Evolutionary conservation across 2,888 invertebrate species (phyloP).

Genomic region (Anticlea derivata): DNA sequence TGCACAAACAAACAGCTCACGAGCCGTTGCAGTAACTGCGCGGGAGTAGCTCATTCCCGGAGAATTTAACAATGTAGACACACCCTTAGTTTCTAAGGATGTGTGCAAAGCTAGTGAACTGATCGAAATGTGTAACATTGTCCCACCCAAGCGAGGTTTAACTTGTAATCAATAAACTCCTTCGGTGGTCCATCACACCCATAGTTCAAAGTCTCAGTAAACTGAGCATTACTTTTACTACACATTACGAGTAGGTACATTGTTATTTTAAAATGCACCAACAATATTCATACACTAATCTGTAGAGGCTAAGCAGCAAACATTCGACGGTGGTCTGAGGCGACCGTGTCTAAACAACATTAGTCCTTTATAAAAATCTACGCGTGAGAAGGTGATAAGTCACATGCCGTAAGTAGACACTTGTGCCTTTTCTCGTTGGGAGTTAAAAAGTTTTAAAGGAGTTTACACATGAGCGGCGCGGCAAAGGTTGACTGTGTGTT

Average conservation of each 20-base stretch:
- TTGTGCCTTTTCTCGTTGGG: constrained; percentile 46
- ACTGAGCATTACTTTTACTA: constrained; percentile 37
- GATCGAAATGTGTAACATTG: too few relatives aligned
- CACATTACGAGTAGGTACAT: constrained; percentile 52
- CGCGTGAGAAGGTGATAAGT: constrained; percentile 48
- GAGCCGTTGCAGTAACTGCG: too few relatives aligned
- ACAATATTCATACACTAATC: constrained; percentile 49
- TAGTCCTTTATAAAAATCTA: constrained; percentile 50
- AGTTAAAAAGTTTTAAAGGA: constrained; percentile 57
- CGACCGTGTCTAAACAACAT: constrained; percentile 68
- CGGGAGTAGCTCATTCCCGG: too few relatives aligned
- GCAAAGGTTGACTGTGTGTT: constrained; percentile 68
- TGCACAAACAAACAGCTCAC: too few relatives aligned
- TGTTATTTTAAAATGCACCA: constrained; percentile 58
- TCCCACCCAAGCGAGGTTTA: too few relatives aligned
- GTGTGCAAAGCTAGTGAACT: too few relatives aligned
- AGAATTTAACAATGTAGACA: too few relatives aligned
- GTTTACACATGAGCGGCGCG: constrained; percentile 63
- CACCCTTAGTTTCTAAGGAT: too few relatives aligned
- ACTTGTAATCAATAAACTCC: not conserved
- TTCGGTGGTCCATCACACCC: constrained; percentile 29
- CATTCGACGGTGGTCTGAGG: constrained; percentile 72
- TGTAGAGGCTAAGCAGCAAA: constrained; percentile 65
- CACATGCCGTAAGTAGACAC: not conserved
- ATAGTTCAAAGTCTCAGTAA: constrained; percentile 20